Percentiles rank a stretch among this genome's conserved stretches.
Evolutionary conservation across 2,113 vertebrate species (phyloP).

Genomic region (Rhinolophus ferrumequinum): DNA sequence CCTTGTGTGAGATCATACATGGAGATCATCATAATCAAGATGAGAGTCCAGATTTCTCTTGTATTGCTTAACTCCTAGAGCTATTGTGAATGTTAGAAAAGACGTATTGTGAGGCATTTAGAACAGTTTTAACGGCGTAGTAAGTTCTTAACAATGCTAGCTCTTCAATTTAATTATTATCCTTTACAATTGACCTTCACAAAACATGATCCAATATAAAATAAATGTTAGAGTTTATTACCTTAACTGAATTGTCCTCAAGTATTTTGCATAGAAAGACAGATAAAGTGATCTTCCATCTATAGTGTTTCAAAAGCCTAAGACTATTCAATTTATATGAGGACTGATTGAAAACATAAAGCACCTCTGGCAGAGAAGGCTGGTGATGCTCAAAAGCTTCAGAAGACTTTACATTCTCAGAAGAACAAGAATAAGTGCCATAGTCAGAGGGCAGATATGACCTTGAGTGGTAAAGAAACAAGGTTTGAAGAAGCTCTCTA

Average conservation of each 20-base stretch:
- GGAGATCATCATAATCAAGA: not conserved
- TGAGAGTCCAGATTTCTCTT: not conserved
- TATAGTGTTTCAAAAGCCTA: not conserved
- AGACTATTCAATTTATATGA: not conserved
- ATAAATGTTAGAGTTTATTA: slow-evolving; percentile 13
- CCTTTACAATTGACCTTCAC: not conserved
- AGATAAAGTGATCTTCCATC: not conserved
- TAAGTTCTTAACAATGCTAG: not conserved
- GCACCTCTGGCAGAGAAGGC: not conserved
- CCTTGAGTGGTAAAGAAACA: slow-evolving; percentile 34
- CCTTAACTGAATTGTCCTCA: not conserved
- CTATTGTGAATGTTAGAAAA: not conserved
- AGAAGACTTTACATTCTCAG: not conserved
- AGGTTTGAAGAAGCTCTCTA: not conserved
- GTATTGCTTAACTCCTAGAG: not conserved
- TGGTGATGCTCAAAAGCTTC: not conserved
- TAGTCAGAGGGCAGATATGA: not conserved
- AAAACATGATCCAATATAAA: slow-evolving; percentile 14
- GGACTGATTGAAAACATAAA: not conserved
- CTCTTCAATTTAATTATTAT: not conserved
- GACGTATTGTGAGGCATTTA: not conserved
- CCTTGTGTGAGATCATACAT: not conserved
- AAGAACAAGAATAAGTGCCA: not conserved
- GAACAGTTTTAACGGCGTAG: not conserved
- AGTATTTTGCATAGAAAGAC: not conserved